Conservation (phyloP, 92 coral and sea anemone species). For the Epizoanthus ramosus region DNA sequence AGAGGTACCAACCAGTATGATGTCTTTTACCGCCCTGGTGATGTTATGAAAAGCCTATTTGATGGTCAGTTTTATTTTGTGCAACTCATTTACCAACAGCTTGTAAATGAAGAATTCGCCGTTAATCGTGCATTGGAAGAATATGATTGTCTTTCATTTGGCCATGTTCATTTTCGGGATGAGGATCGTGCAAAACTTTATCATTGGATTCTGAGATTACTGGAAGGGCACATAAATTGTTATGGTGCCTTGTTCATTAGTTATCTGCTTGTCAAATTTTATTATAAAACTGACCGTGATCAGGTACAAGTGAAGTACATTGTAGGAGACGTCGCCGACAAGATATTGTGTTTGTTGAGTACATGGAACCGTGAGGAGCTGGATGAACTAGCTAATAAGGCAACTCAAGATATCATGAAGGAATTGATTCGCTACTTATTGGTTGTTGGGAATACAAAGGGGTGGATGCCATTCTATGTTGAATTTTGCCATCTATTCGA, state of each 20-base stretch:
- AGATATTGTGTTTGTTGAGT: slow-evolving; percentile 16
- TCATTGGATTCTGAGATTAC: slow-evolving; percentile 24
- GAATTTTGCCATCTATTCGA: slow-evolving; percentile 29
- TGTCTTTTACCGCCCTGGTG: slow-evolving; percentile 45
- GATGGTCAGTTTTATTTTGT: slow-evolving; percentile 64
- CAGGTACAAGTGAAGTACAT: background rate
- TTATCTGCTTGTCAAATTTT: slow-evolving; percentile 55
- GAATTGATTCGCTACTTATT: background rate
- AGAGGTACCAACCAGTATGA: slow-evolving; percentile 60
- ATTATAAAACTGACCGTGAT: background rate
- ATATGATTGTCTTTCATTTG: slow-evolving; percentile 68
- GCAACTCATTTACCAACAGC: slow-evolving; percentile 33
- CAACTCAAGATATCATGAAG: background rate
- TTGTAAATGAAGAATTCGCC: background rate
- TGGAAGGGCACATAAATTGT: background rate
- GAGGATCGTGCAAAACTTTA: background rate
- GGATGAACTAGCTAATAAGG: slow-evolving; percentile 19
- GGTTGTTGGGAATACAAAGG: background rate
- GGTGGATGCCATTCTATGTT: background rate
- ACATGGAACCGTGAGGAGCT: background rate
- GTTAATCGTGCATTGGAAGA: slow-evolving; percentile 56
- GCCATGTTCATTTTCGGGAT: background rate
- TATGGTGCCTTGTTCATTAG: slow-evolving; percentile 50
- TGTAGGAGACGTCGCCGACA: slow-evolving; percentile 28
- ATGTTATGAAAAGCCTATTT: slow-evolving; percentile 25